Base-by-base conservation (phyloP, 1,140 invertebrate species). In the Choristoneura fumiferana region DNA sequence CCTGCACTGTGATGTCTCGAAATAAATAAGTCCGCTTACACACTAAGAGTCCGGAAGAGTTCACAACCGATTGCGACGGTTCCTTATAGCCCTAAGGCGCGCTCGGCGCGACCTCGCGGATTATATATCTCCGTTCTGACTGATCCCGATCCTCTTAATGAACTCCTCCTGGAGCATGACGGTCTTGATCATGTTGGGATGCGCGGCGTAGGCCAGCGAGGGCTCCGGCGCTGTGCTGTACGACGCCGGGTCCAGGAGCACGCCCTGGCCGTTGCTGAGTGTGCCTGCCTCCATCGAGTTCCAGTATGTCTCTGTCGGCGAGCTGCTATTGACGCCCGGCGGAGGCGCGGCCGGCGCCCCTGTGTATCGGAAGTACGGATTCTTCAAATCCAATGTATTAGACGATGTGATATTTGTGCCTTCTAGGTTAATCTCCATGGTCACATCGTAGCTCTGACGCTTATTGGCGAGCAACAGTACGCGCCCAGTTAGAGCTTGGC, bases 371-470 rank as follows among this genome's bases (percentile, higher is more conserved):
- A 99, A 99, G 92, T 98, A 99, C 6, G 98, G 98, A 91, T 99
- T 99, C 90, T 99, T 99, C 66, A 99, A 91, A 90, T 99, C 98
- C 75, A 99, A 91, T 15, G 96, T 97, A 84, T 99, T 99, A 57
- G 92, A 94, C 43, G 95, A 96, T 36, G 93, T 93, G 65, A 94
- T 93, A 53, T 93, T 93, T 10, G 96, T 96, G 33, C 97, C 97
- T 87, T 98, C 97, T 34, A 99, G 92, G 62, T 93, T 93, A 59
- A 99, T 84, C 71, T 98, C 96, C 84, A 99, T 99, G 12, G 97
- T 98, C n/a, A 99, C 98, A 91, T 99, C 98, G 81, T 99, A 99
- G 72, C 98, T 99, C 92, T 99, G 98, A 92, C 98, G 94, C 89
- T 97, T 96, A 89, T 99, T 99, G 10, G 98, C 97, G 69, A 95